Base-by-base conservation (phyloP, 1,140 invertebrate species). In the Cydia pomonella region DNA sequence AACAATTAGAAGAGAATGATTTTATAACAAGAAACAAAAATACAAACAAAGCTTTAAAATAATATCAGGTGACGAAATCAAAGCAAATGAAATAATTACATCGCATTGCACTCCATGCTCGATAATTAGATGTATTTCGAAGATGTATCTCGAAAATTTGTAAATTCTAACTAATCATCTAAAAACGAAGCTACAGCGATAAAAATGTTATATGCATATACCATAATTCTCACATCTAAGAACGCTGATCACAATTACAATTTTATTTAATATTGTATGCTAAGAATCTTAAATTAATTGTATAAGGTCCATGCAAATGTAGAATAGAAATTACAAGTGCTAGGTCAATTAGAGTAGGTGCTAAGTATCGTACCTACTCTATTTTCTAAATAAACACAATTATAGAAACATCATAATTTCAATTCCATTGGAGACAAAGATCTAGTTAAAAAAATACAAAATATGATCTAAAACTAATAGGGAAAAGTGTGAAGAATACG, bases 221-320 rank as follows among this genome's bases (percentile, higher is more conserved):
- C 21, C 4, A 18, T n/a, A 13, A 59, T 23, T 2, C 21, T 59
- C 53, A 21, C 18, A n/a, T 59, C 50, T 59, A 23, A 59, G 21
- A 59, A 59, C 53, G 53, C 53, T 59, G 53, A 23, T 21, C 53
- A 59, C 18, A 59, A 23, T 59, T 59, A 59, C 53, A 59, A 50
- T 21, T 16, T 50, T 50, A 50, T 50, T 50, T 50, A 59, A 7
- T 59, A 21, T 21, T 59, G 18, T 23, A 59, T 10, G 53, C 53
- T 59, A 59, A 21, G 7, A 59, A 18, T 59, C 18, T 59, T 59
- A 59, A 59, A 21, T 9, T 59, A 59, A 23, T 21, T 59, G n/a
- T 50, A 50, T 50, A 13, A 47, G 44, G 44, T 47, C 44, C 44
- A 47, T 47, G 13, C 41, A 44, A 44, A 44, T 44, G 41, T 10